Evolutionary conservation across 30 jellyfish, hydroid and myxozoan genomes (phyloP).

Genomic region (Turritopsis rubra): DNA sequence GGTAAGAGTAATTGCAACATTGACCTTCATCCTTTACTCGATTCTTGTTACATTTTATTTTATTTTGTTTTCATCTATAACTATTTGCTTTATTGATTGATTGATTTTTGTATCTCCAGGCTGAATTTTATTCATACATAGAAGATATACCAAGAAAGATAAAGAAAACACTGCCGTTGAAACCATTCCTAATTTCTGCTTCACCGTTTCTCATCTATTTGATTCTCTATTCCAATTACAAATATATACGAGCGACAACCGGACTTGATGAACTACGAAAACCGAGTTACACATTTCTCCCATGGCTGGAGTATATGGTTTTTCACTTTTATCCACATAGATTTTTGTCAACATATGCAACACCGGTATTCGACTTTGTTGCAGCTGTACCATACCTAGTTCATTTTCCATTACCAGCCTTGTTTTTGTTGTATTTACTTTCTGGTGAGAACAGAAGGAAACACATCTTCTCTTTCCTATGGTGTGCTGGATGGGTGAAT

Average conservation of each 20-base stretch:
- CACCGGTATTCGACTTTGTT: slow-evolving; percentile 75
- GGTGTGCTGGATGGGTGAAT: slow-evolving; percentile 99
- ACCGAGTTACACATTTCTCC: slow-evolving; percentile 79
- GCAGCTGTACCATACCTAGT: slow-evolving; percentile 93
- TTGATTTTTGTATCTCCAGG: slow-evolving; percentile 41
- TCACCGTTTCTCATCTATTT: slow-evolving; percentile 62
- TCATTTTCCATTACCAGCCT: slow-evolving; percentile 93
- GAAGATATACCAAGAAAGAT: slow-evolving; percentile 54
- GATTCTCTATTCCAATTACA: slow-evolving; percentile 62
- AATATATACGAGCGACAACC: slow-evolving; percentile 46
- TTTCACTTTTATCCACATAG: slow-evolving; percentile 94
- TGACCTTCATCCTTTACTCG: too few species aligned
- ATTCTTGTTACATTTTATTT: background rate
- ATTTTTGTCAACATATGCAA: slow-evolving; percentile 68
- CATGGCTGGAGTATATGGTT: slow-evolving; percentile 85
- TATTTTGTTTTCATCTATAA: background rate
- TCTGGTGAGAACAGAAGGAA: slow-evolving; percentile 48
- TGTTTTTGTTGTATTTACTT: slow-evolving; percentile 57
- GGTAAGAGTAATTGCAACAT: too few species aligned
- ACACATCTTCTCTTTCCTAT: slow-evolving; percentile 58
- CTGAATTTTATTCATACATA: slow-evolving; percentile 56
- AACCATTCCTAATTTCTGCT: slow-evolving; percentile 46
- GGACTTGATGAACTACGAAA: slow-evolving; percentile 79
- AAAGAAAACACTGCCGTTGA: slow-evolving; percentile 51
- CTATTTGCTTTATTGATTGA: background rate